Base-by-base conservation (phyloP, 1,140 invertebrate genomes). In the Micrasema minimum region DNA sequence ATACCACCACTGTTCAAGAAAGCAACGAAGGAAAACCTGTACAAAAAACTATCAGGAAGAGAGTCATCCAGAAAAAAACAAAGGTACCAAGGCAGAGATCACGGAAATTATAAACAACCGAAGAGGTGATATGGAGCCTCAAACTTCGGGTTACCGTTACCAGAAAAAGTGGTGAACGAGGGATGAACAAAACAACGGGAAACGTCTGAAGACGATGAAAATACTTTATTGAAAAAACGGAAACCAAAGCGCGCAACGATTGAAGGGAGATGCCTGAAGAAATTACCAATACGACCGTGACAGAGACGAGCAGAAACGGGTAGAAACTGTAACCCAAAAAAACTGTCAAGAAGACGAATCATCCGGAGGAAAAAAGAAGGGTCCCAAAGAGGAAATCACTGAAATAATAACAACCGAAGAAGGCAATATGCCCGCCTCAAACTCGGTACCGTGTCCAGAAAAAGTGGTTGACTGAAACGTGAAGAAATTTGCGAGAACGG, bases 41-140 rank as follows among this genome's bases (percentile, higher is more conserved):
- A 57, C 12, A 12, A n/a, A 38, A 35, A 18, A 57, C 35, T 37
- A 57, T 57, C 18, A 57, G 38, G 38, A 57, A 37, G 16, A 23
- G 53, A 5, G 12, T 37, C 0, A n/a, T n/a, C 14, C 38, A 38
- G 38, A 37, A 38, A 57, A 57, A 11, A 57, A 35, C 16, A 57
- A 16, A 18, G 53, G 53, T 16, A 10, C 23, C 14, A 57, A 37
- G 11, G 26, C 35, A 57, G 53, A 57, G 9, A 20, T 57, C 14
- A 57, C 53, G n/a, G 53, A 35, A 14, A 57, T 57, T 11, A 38
- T 37, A 14, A 57, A 23, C 1, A 38, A n/a, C 9, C n/a, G 14
- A 35, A 14, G 20, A 37, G 53, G 38, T 38, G 31, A 38, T 14
- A 57, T 18, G 22, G 53, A 57, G n/a, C 53, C 31, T n/a, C 5